phyloP scores from a whole-genome alignment of 2,797 vertebrate species.

The Crax fasciolata region DNA sequence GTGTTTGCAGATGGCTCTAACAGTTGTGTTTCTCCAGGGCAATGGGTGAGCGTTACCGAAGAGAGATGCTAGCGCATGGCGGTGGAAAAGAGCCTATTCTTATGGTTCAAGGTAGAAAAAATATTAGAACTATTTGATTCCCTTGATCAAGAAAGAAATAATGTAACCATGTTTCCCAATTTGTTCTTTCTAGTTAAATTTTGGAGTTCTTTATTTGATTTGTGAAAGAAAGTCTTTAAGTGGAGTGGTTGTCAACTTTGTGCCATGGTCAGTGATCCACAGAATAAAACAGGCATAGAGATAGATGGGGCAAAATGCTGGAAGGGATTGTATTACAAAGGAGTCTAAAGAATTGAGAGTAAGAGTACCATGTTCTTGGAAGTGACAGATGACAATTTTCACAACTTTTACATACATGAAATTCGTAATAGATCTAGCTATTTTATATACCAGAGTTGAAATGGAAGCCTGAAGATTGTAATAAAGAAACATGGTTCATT shows the following conservation, averaged over 20 bases:
- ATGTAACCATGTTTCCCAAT: not conserved
- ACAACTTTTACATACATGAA: not conserved
- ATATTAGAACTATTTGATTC: not conserved
- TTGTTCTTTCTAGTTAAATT: not conserved
- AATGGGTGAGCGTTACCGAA: conserved; percentile 95
- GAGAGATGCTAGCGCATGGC: conserved; percentile 95
- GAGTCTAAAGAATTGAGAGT: not conserved
- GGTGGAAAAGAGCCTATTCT: conserved; percentile 94
- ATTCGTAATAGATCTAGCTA: not conserved
- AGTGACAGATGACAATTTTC: not conserved
- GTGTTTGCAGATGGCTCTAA: conserved; percentile 77
- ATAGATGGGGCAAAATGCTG: not conserved
- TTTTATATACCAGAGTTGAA: not conserved
- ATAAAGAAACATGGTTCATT: not conserved
- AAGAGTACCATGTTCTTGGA: not conserved
- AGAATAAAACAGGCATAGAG: not conserved
- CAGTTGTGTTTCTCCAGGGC: conserved; percentile 85
- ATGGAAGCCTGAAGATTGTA: not conserved
- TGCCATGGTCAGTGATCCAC: not conserved
- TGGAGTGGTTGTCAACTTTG: not conserved
- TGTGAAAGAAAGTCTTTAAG: not conserved
- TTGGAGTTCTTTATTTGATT: not conserved
- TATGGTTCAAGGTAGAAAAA: conserved; percentile 94
- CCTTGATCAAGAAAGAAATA: not conserved
- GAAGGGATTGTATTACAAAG: not conserved